phyloP scores from a whole-genome alignment of 2,797 vertebrate species.

The Caiman crocodilus region DNA sequence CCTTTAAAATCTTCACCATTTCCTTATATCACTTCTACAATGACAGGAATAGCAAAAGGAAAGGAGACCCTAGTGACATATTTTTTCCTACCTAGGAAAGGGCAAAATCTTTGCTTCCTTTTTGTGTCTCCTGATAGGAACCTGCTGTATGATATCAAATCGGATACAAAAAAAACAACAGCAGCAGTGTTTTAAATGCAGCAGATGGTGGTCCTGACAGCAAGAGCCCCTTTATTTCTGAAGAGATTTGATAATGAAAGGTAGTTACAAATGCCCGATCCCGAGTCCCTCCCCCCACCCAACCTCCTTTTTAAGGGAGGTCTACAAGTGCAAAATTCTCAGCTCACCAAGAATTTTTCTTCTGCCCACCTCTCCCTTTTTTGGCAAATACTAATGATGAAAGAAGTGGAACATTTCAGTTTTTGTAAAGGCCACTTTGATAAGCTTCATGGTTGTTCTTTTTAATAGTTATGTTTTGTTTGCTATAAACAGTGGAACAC shows the following conservation, averaged over 20 bases:
- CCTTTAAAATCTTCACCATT: no score
- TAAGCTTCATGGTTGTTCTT: no score
- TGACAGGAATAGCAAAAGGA: neutral
- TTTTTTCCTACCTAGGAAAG: fast-evolving
- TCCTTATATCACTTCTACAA: neutral
- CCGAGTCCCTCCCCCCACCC: neutral
- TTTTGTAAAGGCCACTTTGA: no score
- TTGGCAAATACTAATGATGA: neutral
- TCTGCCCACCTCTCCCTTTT: neutral
- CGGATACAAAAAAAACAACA: neutral
- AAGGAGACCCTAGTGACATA: neutral
- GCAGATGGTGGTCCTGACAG: neutral
- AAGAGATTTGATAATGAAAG: neutral
- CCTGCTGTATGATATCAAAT: neutral
- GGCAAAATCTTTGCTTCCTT: neutral
- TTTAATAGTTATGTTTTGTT: no score
- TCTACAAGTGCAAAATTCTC: no score
- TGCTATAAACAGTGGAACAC: no score
- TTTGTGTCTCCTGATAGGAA: neutral
- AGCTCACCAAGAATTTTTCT: neutral
- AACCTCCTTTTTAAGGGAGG: no score
- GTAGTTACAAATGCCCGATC: neutral
- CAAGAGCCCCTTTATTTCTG: neutral
- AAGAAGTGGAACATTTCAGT: neutral
- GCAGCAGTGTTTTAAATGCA: neutral